Evolutionary conservation across 1,140 invertebrate genomes (phyloP), one percentile per base, ranked within the genome.

Genomic region (Papilio helenus): DNA sequence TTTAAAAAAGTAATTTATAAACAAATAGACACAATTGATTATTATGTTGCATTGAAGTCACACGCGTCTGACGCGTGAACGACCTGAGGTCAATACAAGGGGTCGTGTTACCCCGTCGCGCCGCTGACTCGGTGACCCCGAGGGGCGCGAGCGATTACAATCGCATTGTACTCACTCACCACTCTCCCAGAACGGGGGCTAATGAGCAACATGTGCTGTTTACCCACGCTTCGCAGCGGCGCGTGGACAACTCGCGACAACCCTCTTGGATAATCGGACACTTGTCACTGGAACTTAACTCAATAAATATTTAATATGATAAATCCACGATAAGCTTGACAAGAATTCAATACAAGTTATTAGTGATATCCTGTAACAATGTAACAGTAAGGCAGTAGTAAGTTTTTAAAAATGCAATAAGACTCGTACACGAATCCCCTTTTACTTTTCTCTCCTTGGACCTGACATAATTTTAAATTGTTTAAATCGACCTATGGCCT

Each of bases 61-160:
- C 86, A 86, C 85, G 84, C 82, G 88, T 79, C 83, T 23, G 34
- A 79, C 89, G 85, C 83, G 85, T 82, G 86, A 78, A 80, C 77
- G 73, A 77, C 84, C 76, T 49, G 76, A 49, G 76, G 76, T 77
- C 76, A 77, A 34, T 39, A 26, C 81, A 82, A 81, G 81, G 87
- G 89, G 85, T 86, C 82, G 85, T 7, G 65, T 77, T 83, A 86
- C 88, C 89, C 86, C 84, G 83, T 72, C 79, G 71, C 84, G 83
- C 68, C 79, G 71, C 39, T 89, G 86, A 89, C 91, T 92, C 87
- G 83, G 82, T 93, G 90, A 93, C 91, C 91, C 86, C 58, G 23
- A 73, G 81, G 79, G 77, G 82, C 65, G 72, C 82, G 82, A 82
- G 20, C 82, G 85, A 89, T 89, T 85, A 90, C 88, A 91, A 89